Evolutionary conservation across 2,797 vertebrate genomes (phyloP).

Genomic region (Nothura maculosa): DNA sequence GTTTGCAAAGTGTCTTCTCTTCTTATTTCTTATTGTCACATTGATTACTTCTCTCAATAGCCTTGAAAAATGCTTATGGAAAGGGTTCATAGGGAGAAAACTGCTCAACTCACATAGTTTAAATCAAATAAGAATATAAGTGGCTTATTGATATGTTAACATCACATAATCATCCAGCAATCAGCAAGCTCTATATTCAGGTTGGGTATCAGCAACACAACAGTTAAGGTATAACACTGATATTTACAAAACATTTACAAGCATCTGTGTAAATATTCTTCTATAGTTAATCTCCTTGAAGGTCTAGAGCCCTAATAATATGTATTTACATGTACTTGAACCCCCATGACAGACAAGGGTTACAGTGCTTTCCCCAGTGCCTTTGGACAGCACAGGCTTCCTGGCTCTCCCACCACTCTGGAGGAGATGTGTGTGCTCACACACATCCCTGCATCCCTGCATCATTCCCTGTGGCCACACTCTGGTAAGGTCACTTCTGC

Average conservation of each 20-base stretch:
- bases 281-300: background rate
- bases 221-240: background rate
- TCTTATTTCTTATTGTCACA: background rate
- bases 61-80: background rate
- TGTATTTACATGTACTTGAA: background rate
- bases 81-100: background rate
- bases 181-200: background rate
- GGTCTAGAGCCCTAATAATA: background rate
- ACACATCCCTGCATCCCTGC: background rate
- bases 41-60: background rate
- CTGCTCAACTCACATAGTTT: background rate
- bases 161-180: background rate
- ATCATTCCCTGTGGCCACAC: rapidly evolving
- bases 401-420: background rate
- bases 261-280: background rate
- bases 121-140: background rate
- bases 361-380: background rate
- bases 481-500: rapidly evolving
- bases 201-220: background rate
- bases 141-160: background rate
- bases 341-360: rapidly evolving
- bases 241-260: background rate
- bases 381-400: background rate
- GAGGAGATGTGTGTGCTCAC: background rate
- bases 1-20: background rate